Conservation (phyloP, 2,113 vertebrate genomes). For the Cynocephalus volans region DNA sequence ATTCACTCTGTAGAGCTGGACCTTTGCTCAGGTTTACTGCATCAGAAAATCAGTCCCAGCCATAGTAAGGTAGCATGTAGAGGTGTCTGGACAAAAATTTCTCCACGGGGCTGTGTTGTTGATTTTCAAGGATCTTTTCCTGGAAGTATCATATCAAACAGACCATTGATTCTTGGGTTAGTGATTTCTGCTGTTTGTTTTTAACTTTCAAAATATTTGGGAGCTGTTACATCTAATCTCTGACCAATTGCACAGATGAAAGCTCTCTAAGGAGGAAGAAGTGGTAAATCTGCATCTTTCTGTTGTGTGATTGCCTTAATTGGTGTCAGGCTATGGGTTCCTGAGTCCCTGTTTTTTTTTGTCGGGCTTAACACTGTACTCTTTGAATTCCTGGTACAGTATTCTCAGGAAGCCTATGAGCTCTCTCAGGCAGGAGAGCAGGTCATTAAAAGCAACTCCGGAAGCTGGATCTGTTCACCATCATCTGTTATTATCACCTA, state of each 20-base stretch:
- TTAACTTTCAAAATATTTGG: constrained; percentile 43
- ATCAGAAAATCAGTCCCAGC: not conserved
- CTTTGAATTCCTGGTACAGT: not conserved
- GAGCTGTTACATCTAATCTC: not conserved
- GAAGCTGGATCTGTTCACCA: not conserved
- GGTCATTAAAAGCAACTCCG: not conserved
- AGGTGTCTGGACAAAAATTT: not conserved
- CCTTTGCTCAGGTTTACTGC: not conserved
- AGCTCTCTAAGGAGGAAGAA: not conserved
- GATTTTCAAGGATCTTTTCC: not conserved
- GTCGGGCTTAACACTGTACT: not conserved
- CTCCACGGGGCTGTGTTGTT: not conserved
- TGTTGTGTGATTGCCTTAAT: not conserved
- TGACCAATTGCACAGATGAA: not conserved
- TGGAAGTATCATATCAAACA: not conserved
- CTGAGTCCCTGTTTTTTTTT: not conserved
- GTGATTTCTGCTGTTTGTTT: not conserved
- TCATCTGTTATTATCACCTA: constrained; percentile 32
- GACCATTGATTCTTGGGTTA: not conserved
- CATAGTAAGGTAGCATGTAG: not conserved
- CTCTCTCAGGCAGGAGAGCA: not conserved
- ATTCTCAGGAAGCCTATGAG: not conserved
- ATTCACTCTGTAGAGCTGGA: not conserved
- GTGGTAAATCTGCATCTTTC: not conserved
- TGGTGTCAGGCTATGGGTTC: not conserved